Evolutionary conservation across 2,888 invertebrate species (phyloP).

Genomic region (Glaucopsyche alexis): DNA sequence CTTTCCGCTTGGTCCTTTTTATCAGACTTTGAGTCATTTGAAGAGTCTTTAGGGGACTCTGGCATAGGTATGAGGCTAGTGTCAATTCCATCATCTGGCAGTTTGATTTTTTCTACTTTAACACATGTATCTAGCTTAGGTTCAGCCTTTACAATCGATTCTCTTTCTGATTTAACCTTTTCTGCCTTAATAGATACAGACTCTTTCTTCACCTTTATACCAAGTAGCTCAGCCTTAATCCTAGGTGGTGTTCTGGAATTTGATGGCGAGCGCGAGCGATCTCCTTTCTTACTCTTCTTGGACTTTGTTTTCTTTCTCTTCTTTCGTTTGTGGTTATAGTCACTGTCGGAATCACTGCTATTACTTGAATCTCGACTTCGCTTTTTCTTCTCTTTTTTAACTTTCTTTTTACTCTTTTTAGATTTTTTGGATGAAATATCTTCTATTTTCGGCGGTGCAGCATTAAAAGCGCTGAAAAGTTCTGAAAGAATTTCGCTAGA

Average conservation of each 20-base stretch:
- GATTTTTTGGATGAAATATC: constrained; percentile 63
- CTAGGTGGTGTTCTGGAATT: constrained; percentile 52
- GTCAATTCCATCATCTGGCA: constrained; percentile 49
- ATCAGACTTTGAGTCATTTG: constrained; percentile 53
- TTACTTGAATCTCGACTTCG: constrained; percentile 65
- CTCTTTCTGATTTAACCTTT: constrained; percentile 44
- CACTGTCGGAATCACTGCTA: constrained; percentile 62
- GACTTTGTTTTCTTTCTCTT: constrained; percentile 79
- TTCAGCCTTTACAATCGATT: constrained; percentile 46
- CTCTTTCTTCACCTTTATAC: constrained; percentile 39
- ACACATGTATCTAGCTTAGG: constrained; percentile 44
- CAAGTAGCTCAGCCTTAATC: constrained; percentile 38
- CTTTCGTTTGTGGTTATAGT: constrained; percentile 77
- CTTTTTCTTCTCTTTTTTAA: constrained; percentile 81
- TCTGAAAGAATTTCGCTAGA: constrained; percentile 91
- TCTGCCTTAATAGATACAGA: constrained; percentile 43
- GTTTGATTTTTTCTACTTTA: constrained; percentile 49
- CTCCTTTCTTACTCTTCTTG: constrained; percentile 54
- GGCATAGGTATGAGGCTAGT: constrained; percentile 66
- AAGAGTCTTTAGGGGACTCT: constrained; percentile 59
- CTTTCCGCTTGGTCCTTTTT: constrained; percentile 54
- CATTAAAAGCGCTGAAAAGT: constrained; percentile 88
- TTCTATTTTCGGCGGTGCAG: constrained; percentile 82
- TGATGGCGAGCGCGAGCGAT: constrained; percentile 53
- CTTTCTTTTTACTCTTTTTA: constrained; percentile 81